A percentile compares a stretch with the other conserved stretches of the same genome.
Evolutionary conservation across 2,797 vertebrate species (phyloP).

Genomic region (Amazona finschi): DNA sequence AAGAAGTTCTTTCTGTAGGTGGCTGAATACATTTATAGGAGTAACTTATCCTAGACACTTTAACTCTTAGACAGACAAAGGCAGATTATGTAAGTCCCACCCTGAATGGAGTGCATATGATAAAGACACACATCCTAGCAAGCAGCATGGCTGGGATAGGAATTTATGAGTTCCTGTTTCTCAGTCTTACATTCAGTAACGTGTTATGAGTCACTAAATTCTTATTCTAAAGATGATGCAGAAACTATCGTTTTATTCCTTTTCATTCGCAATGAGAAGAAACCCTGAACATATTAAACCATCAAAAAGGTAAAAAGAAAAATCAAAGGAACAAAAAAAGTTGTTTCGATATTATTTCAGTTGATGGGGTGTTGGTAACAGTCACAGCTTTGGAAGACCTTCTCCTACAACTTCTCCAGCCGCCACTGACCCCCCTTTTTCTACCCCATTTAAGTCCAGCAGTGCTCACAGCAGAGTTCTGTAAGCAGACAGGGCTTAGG

Average conservation of each 20-base stretch:
- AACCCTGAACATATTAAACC: not conserved
- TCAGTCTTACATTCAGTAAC: not conserved
- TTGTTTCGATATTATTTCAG: not conserved
- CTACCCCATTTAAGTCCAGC: not conserved
- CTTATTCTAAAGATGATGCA: not conserved
- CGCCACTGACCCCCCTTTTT: no score
- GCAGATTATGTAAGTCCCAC: not conserved
- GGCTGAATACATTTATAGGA: not conserved
- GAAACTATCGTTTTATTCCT: not conserved
- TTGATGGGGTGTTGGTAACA: not conserved
- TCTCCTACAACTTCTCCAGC: not conserved
- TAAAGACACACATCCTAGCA: not conserved
- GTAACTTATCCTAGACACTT: not conserved
- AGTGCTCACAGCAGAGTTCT: not conserved
- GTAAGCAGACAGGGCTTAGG: not conserved
- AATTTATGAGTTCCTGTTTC: not conserved
- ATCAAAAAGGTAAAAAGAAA: not conserved
- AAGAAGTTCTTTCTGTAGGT: not conserved
- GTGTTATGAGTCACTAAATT: not conserved
- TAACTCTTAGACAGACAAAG: not conserved
- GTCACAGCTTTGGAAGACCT: not conserved
- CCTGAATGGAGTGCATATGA: not conserved
- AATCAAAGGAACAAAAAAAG: not conserved
- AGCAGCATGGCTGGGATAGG: not conserved
- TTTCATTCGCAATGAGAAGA: not conserved